These are phyloP conservation scores for Pterobdella sp. DNA, from an alignment of 2,888 invertebrate species.

Conservation along the genomic window DNA sequence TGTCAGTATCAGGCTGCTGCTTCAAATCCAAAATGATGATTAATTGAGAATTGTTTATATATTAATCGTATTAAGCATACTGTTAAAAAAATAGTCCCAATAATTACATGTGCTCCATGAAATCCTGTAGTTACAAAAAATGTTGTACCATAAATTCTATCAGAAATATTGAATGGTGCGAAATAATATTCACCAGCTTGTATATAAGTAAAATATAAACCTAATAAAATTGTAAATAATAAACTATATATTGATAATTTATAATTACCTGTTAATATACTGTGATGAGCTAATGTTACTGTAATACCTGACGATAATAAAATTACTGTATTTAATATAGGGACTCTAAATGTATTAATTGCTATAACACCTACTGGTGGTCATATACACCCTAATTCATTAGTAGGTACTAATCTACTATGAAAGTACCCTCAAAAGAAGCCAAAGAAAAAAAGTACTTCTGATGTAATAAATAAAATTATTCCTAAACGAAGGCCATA, in stretches of 20 bases:
- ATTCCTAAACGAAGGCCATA: constrained; percentile 63
- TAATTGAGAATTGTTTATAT: constrained; percentile 55
- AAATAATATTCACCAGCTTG: constrained; percentile 15
- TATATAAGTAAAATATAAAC: constrained; percentile 10
- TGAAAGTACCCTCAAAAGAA: constrained; percentile 61
- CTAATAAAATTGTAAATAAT: constrained; percentile 17
- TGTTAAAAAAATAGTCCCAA: constrained; percentile 58
- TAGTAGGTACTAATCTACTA: constrained; percentile 55
- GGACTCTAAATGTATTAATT: constrained; percentile 65
- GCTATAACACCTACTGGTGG: constrained; percentile 60
- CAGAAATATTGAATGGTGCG: not conserved
- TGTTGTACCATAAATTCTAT: constrained; percentile 15
- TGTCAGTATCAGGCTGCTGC: constrained; percentile 64
- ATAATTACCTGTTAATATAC: not conserved
- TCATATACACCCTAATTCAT: constrained; percentile 60
- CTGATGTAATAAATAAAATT: constrained; percentile 66
- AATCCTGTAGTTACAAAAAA: constrained; percentile 32
- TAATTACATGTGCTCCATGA: constrained; percentile 60
- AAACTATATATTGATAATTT: not conserved
- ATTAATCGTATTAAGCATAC: constrained; percentile 55
- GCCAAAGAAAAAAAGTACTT: constrained; percentile 60
- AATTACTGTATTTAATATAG: constrained; percentile 66
- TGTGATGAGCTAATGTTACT: constrained; percentile 8
- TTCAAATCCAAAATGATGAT: constrained; percentile 62
- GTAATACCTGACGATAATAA: constrained; percentile 64